phyloP scores from a whole-genome alignment of 1,140 invertebrate species.

The Microplitis demolitor region DNA sequence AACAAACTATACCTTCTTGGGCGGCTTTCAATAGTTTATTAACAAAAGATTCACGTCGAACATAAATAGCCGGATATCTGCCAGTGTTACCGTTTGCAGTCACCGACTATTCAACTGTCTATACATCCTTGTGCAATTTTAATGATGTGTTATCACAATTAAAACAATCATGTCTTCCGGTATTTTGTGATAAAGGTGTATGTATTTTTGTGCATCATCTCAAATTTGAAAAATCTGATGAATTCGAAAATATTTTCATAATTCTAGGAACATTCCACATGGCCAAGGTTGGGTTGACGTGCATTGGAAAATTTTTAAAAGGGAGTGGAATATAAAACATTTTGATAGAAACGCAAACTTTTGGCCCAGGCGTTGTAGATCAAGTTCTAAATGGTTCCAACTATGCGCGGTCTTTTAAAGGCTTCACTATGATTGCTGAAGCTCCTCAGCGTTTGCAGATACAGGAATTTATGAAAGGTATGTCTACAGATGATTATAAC shows the following conservation, averaged over 20 bases:
- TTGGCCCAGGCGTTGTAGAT: constrained; percentile 2
- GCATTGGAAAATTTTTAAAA: constrained; percentile 29
- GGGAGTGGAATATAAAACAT: constrained; percentile 23
- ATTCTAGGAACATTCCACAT: constrained; percentile 20
- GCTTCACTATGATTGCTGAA: constrained; percentile 10
- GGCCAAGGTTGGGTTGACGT: constrained; percentile 20
- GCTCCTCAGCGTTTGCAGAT: constrained; percentile 22
- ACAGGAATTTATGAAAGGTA: constrained; percentile 7
- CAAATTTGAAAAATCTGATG: not conserved
- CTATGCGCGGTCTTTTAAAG: constrained; percentile 24
- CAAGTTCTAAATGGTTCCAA: constrained; percentile 25
- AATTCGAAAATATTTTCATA: constrained; percentile 26
- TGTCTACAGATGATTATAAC: not conserved
- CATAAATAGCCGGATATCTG: constrained; percentile 3
- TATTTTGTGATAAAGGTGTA: constrained; percentile 10
- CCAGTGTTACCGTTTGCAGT: constrained; percentile 4
- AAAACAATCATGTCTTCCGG: constrained; percentile 2
- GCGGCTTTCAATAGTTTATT: no score
- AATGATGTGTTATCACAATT: not conserved
- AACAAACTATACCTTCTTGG: no score
- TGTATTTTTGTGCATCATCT: constrained; percentile 3
- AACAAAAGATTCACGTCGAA: not conserved
- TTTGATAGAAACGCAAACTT: constrained; percentile 23
- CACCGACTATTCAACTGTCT: constrained; percentile 6
- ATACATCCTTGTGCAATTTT: constrained; percentile 11